A percentile compares a stretch with the other conserved stretches of the same genome.
Conservation (phyloP, 2,113 vertebrate genomes). For the Leucosticte australis region DNA sequence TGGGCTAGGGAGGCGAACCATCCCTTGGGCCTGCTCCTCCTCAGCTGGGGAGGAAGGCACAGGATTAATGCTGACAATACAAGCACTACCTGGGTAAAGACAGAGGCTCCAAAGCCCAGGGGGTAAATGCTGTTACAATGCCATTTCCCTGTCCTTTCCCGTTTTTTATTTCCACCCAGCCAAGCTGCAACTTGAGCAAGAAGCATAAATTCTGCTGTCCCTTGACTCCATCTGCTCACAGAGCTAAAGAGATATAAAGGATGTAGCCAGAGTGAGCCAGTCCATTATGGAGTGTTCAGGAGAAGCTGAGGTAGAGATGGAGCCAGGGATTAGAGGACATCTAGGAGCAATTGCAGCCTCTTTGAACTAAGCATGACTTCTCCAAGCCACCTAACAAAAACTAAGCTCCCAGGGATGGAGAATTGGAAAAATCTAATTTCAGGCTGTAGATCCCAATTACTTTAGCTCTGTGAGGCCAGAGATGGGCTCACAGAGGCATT, state of each 20-base stretch:
- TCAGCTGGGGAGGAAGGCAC: constrained; percentile 3
- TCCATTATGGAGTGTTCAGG: not conserved
- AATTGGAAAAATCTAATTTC: not conserved
- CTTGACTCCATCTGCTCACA: constrained; percentile 7
- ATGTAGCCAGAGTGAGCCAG: constrained; percentile 1
- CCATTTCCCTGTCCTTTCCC: not conserved
- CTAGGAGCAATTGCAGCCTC: not conserved
- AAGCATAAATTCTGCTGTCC: constrained; percentile 52
- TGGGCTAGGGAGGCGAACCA: not conserved
- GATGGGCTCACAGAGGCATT: not conserved
- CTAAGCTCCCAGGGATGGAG: not conserved
- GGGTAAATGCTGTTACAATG: not conserved
- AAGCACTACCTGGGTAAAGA: not conserved
- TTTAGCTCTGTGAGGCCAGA: not conserved
- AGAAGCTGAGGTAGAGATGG: not conserved
- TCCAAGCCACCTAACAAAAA: not conserved
- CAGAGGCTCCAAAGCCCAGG: not conserved
- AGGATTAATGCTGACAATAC: not conserved
- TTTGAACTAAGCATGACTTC: not conserved
- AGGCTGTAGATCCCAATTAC: not conserved
- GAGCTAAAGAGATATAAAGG: constrained; percentile 31
- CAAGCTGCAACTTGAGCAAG: constrained; percentile 37
- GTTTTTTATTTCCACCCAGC: constrained; percentile 2
- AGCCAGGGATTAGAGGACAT: not conserved
- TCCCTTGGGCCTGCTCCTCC: not conserved